A percentile compares a stretch with the other conserved stretches of the same genome.
Conservation (phyloP, 64 coral and sea anemone genomes). For the Montipora sp. region DNA sequence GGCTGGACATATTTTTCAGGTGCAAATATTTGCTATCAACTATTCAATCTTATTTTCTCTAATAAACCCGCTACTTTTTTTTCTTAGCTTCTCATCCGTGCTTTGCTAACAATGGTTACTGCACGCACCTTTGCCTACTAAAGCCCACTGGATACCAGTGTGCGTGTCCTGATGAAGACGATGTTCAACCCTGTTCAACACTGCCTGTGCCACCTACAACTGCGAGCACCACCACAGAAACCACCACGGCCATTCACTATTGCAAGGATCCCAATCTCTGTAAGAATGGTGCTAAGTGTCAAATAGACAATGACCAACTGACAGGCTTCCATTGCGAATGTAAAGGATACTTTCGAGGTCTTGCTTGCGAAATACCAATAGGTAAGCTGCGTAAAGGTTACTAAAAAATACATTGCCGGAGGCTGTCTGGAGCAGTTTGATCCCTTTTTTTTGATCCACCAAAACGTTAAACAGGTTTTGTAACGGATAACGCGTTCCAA, state of each 20-base stretch:
- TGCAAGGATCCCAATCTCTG: neutral
- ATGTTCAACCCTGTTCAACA: constrained; percentile 34
- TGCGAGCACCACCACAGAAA: neutral
- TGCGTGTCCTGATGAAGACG: constrained; percentile 35
- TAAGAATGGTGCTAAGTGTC: neutral
- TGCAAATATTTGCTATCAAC: too few relatives aligned
- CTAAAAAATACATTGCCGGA: too few relatives aligned
- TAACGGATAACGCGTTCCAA: too few relatives aligned
- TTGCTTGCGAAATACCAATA: neutral
- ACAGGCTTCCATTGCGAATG: neutral
- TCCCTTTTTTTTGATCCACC: too few relatives aligned
- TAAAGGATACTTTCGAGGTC: neutral
- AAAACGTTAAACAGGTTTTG: too few relatives aligned
- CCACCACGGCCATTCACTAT: neutral
- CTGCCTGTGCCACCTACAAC: constrained; percentile 8
- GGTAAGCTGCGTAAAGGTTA: neutral
- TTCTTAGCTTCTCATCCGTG: constrained; percentile 41
- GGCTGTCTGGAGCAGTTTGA: too few relatives aligned
- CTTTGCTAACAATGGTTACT: constrained; percentile 61
- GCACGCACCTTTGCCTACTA: constrained; percentile 79
- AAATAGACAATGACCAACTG: too few relatives aligned
- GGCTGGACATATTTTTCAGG: too few relatives aligned
- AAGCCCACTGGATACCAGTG: constrained; percentile 68
- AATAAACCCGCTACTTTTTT: neutral
- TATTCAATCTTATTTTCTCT: too few relatives aligned